These are phyloP conservation scores for Plebejus melissa DNA, from an alignment of 2,888 invertebrate genomes.

Conservation along the genomic window DNA sequence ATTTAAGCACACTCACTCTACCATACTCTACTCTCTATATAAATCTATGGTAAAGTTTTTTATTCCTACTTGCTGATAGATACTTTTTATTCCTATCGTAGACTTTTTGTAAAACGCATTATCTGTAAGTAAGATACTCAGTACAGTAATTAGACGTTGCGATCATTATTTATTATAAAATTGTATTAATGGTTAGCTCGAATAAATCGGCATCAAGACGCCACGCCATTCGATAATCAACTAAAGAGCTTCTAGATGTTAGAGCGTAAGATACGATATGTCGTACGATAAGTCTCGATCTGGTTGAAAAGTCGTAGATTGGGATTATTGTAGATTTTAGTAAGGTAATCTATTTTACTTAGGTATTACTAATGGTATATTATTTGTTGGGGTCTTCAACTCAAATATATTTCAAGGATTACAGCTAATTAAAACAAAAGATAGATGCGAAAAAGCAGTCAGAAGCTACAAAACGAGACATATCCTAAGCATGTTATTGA, in stretches of 20 bases:
- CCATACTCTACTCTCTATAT: neutral
- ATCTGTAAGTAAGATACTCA: neutral
- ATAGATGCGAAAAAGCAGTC: too few species aligned
- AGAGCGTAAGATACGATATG: slow-evolving; percentile 45
- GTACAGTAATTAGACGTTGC: neutral
- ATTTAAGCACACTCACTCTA: neutral
- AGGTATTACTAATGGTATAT: too few species aligned
- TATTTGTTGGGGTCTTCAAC: too few species aligned
- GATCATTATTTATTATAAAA: slow-evolving; percentile 28
- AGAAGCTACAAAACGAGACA: too few species aligned
- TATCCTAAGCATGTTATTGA: too few species aligned
- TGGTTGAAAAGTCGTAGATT: too few species aligned
- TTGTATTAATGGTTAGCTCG: slow-evolving; percentile 48
- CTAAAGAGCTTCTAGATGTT: slow-evolving; percentile 57
- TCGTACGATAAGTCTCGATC: neutral
- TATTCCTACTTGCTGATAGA: neutral
- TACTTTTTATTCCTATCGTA: neutral
- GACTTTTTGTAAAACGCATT: neutral
- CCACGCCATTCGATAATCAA: slow-evolving; percentile 63
- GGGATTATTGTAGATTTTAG: too few species aligned
- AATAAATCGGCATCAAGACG: slow-evolving; percentile 63
- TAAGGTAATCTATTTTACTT: too few species aligned
- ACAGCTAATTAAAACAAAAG: too few species aligned
- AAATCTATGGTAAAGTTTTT: neutral
- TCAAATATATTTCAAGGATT: too few species aligned